Base-by-base conservation (phyloP, 2,797 vertebrate species). In the Cynodonichthys magdalenae region DNA sequence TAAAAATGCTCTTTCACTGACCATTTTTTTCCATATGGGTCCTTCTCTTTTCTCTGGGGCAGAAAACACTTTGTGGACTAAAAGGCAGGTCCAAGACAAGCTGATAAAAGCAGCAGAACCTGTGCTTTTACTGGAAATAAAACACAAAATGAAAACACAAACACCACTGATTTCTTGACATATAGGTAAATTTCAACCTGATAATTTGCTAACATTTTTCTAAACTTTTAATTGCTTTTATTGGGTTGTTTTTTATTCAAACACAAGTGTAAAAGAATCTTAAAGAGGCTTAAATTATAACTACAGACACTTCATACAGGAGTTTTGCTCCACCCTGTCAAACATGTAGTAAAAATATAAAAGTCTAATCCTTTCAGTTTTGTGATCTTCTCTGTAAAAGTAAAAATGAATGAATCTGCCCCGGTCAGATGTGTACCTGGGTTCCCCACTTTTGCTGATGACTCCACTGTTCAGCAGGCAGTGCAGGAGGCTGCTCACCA, bases 11-110 rank as follows among this genome's bases (percentile, higher is more conserved):
- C n/a, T 27, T 36, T 41, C 0, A 86, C 90, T 77, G 55, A 93
- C 98, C 95, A 98, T 89, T 87, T 97, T 98, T 82, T 94, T 96
- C 97, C 97, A 99, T 15, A 91, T 81, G 59, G 95, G 90, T 27
- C 95, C 96, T 63, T 95, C 93, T 83, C 94, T 93, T 81, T 95
- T 97, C 61, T 96, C 94, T 39, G 91, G 87, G 0, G 80, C 82
- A 48, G 94, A 89, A 83, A 97, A 99, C 71, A 95, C 95, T 1
- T 80, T 82, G 39, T 82, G 91, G 28, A 95, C 95, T 52, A 99
- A 89, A 15, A 97, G 90, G 84, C 95, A 96, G 15, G 96, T 98
- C 98, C 98, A 99, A 27, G 96, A 95, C 76, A 99, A 85, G 0
- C 95, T 95, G 55, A 96, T 86, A 48, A 95, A 92, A 41, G 98